Percentiles rank a stretch among this genome's conserved stretches.
These are phyloP conservation scores for Arctocebus calabarensis DNA, from an alignment of 2,797 vertebrate species.

Conservation along the genomic window DNA sequence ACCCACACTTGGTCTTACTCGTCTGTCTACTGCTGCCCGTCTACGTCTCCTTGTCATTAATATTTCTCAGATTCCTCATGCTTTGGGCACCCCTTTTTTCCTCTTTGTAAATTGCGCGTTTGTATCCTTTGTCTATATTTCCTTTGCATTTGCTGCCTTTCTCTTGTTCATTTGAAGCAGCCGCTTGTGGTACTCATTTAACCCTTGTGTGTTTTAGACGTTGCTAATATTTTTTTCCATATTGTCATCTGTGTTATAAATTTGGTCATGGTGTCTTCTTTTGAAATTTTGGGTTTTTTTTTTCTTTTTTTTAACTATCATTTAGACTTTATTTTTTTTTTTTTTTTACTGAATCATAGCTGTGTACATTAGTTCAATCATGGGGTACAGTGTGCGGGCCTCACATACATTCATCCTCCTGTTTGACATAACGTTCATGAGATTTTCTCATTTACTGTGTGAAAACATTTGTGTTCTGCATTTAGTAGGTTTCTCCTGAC, in stretches of 20 bases:
- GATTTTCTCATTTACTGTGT: no score
- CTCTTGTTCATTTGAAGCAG: neutral
- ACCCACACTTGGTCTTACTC: neutral
- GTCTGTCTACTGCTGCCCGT: neutral
- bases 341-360: no score
- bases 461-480: no score
- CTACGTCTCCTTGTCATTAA: neutral
- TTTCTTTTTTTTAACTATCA: no score
- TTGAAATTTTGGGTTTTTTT: conserved; percentile 44
- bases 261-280: neutral
- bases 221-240: neutral
- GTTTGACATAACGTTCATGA: no score
- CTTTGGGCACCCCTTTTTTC: neutral
- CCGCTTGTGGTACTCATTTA: neutral
- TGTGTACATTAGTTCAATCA: no score
- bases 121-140: neutral
- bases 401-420: no score
- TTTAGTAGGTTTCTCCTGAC: no score
- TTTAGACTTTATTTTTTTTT: no score
- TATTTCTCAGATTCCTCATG: neutral
- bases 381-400: no score
- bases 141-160: neutral
- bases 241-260: neutral
- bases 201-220: neutral
- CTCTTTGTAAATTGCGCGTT: neutral